Evolutionary conservation across 2,888 invertebrate species (phyloP).

Genomic region (Andrena praecox): DNA sequence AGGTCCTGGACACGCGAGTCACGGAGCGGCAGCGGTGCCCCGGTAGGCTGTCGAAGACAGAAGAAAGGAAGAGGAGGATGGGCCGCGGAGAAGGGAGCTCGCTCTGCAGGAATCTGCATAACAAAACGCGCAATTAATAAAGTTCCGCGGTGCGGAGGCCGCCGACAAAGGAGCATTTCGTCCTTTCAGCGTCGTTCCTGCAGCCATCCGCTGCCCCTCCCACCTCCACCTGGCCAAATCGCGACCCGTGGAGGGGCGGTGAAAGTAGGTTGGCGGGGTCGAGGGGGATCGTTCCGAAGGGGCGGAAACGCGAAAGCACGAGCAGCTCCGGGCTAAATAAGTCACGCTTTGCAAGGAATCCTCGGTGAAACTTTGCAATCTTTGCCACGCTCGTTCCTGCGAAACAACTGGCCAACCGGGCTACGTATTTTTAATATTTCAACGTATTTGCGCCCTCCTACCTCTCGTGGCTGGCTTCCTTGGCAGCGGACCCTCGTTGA

Average conservation of each 20-base stretch:
- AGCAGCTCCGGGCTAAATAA: constrained; percentile 77
- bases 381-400: constrained; percentile 62
- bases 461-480: too few species aligned
- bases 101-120: constrained; percentile 81
- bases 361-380: constrained; percentile 78
- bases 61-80: constrained; percentile 14
- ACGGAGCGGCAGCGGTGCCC: neutral
- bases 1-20: constrained; percentile 68
- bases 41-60: constrained; percentile 47
- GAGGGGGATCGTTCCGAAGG: constrained; percentile 1
- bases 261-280: constrained; percentile 35
- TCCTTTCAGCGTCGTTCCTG: constrained; percentile 75
- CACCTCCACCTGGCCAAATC: constrained; percentile 30
- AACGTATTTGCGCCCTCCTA: neutral
- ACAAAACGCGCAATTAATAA: constrained; percentile 85
- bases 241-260: neutral
- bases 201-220: constrained; percentile 11
- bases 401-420: constrained; percentile 45
- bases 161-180: constrained; percentile 83
- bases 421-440: constrained; percentile 56
- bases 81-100: constrained; percentile 37
- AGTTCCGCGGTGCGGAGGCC: constrained; percentile 78
- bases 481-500: too few species aligned
- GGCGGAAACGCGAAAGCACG: constrained; percentile 41
- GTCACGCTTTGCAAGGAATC: constrained; percentile 81